Conservation (phyloP, 2,113 vertebrate species). For the Neodon shergylaensis region DNA sequence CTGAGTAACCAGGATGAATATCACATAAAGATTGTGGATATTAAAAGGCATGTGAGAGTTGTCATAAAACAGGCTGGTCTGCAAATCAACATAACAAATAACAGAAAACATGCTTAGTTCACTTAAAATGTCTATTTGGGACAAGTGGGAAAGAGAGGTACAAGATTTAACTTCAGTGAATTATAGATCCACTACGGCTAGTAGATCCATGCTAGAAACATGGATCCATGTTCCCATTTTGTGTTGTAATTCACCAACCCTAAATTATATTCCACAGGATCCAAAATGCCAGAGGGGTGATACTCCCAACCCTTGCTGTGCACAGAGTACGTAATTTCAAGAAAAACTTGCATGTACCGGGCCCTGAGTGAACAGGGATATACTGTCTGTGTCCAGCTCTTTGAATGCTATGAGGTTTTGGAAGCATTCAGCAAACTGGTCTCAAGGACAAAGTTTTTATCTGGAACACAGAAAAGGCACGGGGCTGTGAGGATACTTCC, state of each 20-base stretch:
- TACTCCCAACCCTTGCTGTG: neutral
- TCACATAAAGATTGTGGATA: neutral
- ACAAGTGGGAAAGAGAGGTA: neutral
- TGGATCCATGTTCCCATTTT: neutral
- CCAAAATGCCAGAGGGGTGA: neutral
- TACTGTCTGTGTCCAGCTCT: neutral
- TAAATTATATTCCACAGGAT: neutral
- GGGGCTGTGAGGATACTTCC: neutral
- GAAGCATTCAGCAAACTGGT: neutral
- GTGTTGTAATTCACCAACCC: neutral
- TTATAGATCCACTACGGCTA: fast-evolving
- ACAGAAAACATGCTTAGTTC: neutral
- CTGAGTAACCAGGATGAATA: neutral
- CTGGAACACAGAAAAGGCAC: neutral
- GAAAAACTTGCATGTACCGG: neutral
- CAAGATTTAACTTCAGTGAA: neutral
- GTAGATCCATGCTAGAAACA: neutral
- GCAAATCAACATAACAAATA: neutral
- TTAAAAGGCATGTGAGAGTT: neutral
- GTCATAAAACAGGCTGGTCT: neutral
- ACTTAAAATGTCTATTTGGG: neutral
- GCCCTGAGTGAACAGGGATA: neutral
- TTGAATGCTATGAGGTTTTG: neutral
- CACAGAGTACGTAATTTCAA: neutral
- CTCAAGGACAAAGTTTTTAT: neutral